Evolutionary conservation across 2,113 vertebrate genomes (phyloP), one percentile per base, ranked within the genome.

Genomic region (Setophaga coronata): DNA sequence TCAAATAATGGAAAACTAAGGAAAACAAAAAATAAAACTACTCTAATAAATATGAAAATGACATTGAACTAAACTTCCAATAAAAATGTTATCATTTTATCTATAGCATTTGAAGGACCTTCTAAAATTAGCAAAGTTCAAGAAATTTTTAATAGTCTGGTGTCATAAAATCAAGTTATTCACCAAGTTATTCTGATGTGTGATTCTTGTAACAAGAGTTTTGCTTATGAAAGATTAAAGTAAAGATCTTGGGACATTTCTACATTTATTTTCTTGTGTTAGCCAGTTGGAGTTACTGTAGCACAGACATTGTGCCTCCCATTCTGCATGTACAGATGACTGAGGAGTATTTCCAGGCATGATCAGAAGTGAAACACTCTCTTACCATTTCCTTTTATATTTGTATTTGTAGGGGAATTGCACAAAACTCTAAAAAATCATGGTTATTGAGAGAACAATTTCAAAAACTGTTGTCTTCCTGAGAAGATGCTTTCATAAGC

Each of bases 391-490:
- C 34, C 51, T 82, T 85, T 53, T 45, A 5, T 29, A 93, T 92
- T 81, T 61, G 14, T 45, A 12, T 89, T 64, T 82, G 28, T 19
- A n/a, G 45, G 28, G 23, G 60, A 84, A 48, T 67, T 82, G 61
- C 47, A 25, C 13, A 67, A 65, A 93, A 58, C 12, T 67, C 48
- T 51, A 13, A 5, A 29, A 51, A 36, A 66, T n/a, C 64, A 58
- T 72, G 47, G 71, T 90, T 96, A 53, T 50, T 77, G 69, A 87
- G 89, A 40, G 61, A 92, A 84, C 38, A 70, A 34, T 95, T 93
- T 91, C 23, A 88, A 48, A 72, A 87, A 56, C 31, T 57, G 42
- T 28, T 72, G 20, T 87, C 50, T 84, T 5, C 47, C 38, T 90
- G 74, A 92, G 53, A 95, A 76, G 66, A 53, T 61, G 42, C 15